Percentiles rank a stretch among this genome's conserved stretches.
Conservation (phyloP, 2,888 invertebrate species). For the Azorinus chamasolen region DNA sequence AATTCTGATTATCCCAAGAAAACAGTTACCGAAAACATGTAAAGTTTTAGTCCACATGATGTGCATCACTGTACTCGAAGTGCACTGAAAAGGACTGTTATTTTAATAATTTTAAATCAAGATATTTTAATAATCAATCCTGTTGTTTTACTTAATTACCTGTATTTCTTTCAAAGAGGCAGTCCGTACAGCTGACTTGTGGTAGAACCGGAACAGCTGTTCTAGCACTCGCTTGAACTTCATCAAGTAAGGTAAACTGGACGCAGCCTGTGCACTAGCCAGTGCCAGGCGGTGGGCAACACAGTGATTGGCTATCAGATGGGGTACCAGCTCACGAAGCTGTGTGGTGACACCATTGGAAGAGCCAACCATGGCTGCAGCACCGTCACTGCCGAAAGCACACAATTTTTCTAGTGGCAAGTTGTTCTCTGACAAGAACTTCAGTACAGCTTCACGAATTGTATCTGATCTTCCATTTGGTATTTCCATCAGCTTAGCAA, state of each 20-base stretch:
- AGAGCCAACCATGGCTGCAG: constrained; percentile 51
- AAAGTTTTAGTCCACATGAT: too few relatives aligned
- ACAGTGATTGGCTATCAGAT: constrained; percentile 48
- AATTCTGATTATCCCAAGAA: too few relatives aligned
- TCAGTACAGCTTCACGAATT: constrained; percentile 7
- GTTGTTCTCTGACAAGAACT: constrained; percentile 6
- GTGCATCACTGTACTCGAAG: too few relatives aligned
- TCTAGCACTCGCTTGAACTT: constrained; percentile 46
- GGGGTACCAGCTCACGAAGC: constrained; percentile 16
- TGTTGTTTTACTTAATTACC: constrained; percentile 5
- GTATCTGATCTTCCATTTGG: constrained; percentile 51
- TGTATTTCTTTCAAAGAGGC: constrained; percentile 23
- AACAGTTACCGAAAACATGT: too few relatives aligned
- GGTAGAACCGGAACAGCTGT: constrained; percentile 47
- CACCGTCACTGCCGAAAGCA: constrained; percentile 52
- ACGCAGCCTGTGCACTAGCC: constrained; percentile 33
- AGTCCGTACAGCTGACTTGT: constrained; percentile 41
- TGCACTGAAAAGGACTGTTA: not conserved
- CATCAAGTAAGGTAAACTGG: constrained; percentile 15
- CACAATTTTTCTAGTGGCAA: constrained; percentile 32
- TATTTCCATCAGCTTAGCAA: constrained; percentile 4
- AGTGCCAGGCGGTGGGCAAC: constrained; percentile 55
- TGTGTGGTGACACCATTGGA: constrained; percentile 34
- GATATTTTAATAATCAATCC: not conserved
- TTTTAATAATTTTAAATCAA: not conserved